Base-by-base conservation (phyloP, 2,888 invertebrate genomes). In the Clepsis dumicolana region DNA sequence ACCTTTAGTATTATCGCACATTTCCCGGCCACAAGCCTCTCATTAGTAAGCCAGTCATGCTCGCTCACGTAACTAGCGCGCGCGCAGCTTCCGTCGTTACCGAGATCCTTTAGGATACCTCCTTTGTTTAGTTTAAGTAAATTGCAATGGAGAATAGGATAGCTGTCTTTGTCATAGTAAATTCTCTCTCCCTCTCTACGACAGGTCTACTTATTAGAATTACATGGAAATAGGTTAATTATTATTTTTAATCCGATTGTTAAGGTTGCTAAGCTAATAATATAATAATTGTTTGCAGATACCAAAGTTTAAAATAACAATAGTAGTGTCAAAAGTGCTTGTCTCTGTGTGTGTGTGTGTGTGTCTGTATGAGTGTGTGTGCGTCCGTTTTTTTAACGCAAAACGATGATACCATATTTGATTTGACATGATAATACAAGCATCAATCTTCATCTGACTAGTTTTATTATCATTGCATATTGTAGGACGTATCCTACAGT, bases 51-150 rank as follows among this genome's bases (percentile, higher is more conserved):
- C 10, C 41, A 48, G 60, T 16, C 60, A 61, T 48, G 44, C 18
- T 4, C 60, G 29, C n/a, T 27, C 8, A 25, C 14, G 29, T 61
- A 32, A 61, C 48, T 18, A 18, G 14, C 27, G 54, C 52, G 5
- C 70, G 74, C 72, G 68, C 76, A 76, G 75, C 73, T 79, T 75
- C 79, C 75, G 66, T 68, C 24, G 38, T 27, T 14, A 52, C 16
- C 8, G 48, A 59, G 41, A 59, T 59, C 59, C 59, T 59, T 59
- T 38, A 25, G 41, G 59, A 41, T 59, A 59, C 41, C 41, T 21
- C 32, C 59, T 59, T 59, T 57, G 57, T 59, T 41, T 27, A 10
- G 14, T 25, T 52, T 56, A 14, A 18, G 32, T 14, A 21, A 32
- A 16, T 4, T 21, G 29, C 29, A 29, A 10, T 41, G 12, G 35